These are phyloP conservation scores for Seladonia tumulorum DNA, from an alignment of 2,888 invertebrate genomes.

Conservation along the genomic window DNA sequence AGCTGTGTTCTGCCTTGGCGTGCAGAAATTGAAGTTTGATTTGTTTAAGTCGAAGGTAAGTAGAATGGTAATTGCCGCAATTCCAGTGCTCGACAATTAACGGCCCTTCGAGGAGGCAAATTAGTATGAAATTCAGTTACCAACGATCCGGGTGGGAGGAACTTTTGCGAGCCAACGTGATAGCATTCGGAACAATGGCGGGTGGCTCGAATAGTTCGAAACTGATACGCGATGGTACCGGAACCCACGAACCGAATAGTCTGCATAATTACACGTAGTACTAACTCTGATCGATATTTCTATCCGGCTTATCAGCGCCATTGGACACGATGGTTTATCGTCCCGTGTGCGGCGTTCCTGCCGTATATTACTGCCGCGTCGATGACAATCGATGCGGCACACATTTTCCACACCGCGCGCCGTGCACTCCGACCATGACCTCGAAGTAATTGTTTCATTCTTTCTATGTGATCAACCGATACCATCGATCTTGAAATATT, in stretches of 20 bases:
- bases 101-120: background rate
- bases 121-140: slow-evolving; percentile 28
- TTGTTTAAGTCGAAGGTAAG: slow-evolving; percentile 17
- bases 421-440: slow-evolving; percentile 56
- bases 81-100: slow-evolving; percentile 34
- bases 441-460: slow-evolving; percentile 59
- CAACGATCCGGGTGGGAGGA: background rate
- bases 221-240: slow-evolving; percentile 71
- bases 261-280: slow-evolving; percentile 66
- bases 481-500: slow-evolving; percentile 11
- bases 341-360: slow-evolving; percentile 16
- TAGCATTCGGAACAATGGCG: slow-evolving; percentile 27
- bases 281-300: slow-evolving; percentile 62
- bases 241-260: slow-evolving; percentile 50
- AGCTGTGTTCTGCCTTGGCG: background rate
- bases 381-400: slow-evolving; percentile 55
- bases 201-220: slow-evolving; percentile 43
- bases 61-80: slow-evolving; percentile 18
- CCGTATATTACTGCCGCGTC: slow-evolving; percentile 33
- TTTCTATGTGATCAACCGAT: slow-evolving; percentile 21
- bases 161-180: slow-evolving; percentile 39
- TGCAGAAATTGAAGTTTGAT: slow-evolving; percentile 10
- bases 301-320: slow-evolving; percentile 63
- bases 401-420: slow-evolving; percentile 33
- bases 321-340: slow-evolving; percentile 55